Evolutionary conservation across 2,888 invertebrate genomes (phyloP), one percentile per base, ranked within the genome.

Genomic region (Glyphotaelius pellucidus): DNA sequence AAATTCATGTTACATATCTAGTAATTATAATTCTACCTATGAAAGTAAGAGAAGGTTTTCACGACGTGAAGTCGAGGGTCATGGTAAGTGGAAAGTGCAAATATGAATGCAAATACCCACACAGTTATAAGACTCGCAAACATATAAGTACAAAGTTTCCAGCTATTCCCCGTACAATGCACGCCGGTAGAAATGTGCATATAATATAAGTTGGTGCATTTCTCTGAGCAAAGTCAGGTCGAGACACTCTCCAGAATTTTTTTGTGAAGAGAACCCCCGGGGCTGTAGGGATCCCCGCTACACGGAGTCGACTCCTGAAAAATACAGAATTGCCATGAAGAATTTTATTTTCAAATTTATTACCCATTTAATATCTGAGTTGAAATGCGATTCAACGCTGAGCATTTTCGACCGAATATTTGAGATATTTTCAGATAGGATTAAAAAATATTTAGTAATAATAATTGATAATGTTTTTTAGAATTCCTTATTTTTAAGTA

Each of bases 201-300:
- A 15, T 47, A 47, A 15, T 47, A 47, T 25, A n/a, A 67, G 67
- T n/a, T 25, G 25, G 85, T 52, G 25, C 32, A 35, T 67, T 67
- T 32, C 67, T 67, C 52, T 31, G 67, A 32, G 67, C 19, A 87
- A 87, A 87, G 87, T 87, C 87, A 67, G 52, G 87, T 87, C 31
- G 31, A 52, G 52, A 52, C 87, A 32, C 52, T 67, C 52, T 67
- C 31, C 87, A 67, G 85, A 87, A 30, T 87, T 87, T 87, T 47
- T 67, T 30, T 67, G 35, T 87, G 32, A 32, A n/a, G 31, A 52
- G 52, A 87, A 52, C 12, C 87, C 87, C 87, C 11, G 67, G 52
- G 87, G 87, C 42, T 11, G n/a, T 5, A 7, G 67, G 9, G 7
- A 52, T 31, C 25, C 67, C 52, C 47, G 14, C 14, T 32, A 52